Evolutionary conservation across 2,888 invertebrate genomes (phyloP), one percentile per base, ranked within the genome.

Genomic region (Carabus problematicus): DNA sequence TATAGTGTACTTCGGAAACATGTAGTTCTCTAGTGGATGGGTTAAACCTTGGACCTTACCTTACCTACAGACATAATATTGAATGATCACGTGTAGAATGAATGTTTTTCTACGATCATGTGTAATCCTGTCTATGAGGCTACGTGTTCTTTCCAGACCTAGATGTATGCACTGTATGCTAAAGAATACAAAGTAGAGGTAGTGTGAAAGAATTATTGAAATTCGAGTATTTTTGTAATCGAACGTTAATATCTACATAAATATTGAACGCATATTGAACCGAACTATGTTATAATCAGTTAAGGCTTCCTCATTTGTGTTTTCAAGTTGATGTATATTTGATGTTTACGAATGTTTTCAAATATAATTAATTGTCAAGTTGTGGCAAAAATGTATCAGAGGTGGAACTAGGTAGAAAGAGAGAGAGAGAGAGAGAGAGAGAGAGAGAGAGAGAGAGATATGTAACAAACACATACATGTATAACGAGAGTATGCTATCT

Each of bases 221-320:
- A 69, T 69, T 69, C 61, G 62, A 69, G 69, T 69, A 69, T 69
- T 69, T 69, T 69, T 69, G 62, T 69, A 69, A 69, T 47, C 42
- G 43, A 69, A 43, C 54, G 55, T 61, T 62, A 47, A 47, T 39
- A 61, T 54, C 40, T 19, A 41, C 11, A 16, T 63, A 18, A 49
- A 52, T 41, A 29, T 18, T 18, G 29, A 52, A 63, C 49, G 40
- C 54, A 63, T 63, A 41, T 54, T 41, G 52, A 40, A 41, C 42
- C 18, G 16, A 12, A 64, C 41, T 63, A 63, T 49, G 58, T 45
- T 66, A 49, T 45, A 45, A 66, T 67, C 43, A 64, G 64, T 64
- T 64, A 60, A 67, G 40, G 67, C 60, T 67, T 67, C 60, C 60
- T 67, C 60, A 49, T 47, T 55, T 55, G 64, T 54, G 59, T 60